Base-by-base conservation (phyloP, 2,888 invertebrate species). In the Clivina fossor region DNA sequence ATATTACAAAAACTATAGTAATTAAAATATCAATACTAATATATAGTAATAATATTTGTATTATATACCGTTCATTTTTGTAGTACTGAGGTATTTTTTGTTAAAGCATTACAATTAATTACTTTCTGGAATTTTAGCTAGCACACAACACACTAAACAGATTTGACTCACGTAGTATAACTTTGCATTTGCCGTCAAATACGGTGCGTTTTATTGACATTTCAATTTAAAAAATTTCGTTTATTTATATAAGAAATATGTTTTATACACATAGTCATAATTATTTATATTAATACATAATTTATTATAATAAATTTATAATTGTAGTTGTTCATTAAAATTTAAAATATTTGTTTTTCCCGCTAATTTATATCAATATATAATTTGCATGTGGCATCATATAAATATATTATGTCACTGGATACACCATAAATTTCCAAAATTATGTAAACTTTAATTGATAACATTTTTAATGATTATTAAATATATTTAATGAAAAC, bases 21-120 rank as follows among this genome's bases (percentile, higher is more conserved):
- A 32, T 19, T 28, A 33, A 33, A 13, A 18, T 20, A 24, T 16
- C 15, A 47, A 18, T 20, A 37, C 24, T 48, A 35, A 37, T 32
- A 35, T 18, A 37, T 40, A 32, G n/a, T 9, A n/a, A n/a, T 26
- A 26, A 28, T 26, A 15, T 19, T 32, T 51, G 32, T 22, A 43
- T 43, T 24, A 43, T 26, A 38, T 55, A 55, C 55, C 55, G 30
- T 55, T 55, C 55, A 55, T 55, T 55, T 55, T 46, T 30, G 30
- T 26, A 16, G 30, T 24, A 20, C 22, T 43, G 30, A 35, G 13
- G 8, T 47, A 24, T 28, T 32, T 40, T 55, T 33, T 22, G 22
- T 46, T 54, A 54, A 47, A 37, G 47, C 55, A 55, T 55, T 47
- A 47, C 30, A 26, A 46, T 11, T 55, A 55, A 47, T 55, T 55